Percentiles rank a stretch among this genome's conserved stretches.
phyloP scores from a whole-genome alignment of 2,113 vertebrate species.

The Mixornis gularis region DNA sequence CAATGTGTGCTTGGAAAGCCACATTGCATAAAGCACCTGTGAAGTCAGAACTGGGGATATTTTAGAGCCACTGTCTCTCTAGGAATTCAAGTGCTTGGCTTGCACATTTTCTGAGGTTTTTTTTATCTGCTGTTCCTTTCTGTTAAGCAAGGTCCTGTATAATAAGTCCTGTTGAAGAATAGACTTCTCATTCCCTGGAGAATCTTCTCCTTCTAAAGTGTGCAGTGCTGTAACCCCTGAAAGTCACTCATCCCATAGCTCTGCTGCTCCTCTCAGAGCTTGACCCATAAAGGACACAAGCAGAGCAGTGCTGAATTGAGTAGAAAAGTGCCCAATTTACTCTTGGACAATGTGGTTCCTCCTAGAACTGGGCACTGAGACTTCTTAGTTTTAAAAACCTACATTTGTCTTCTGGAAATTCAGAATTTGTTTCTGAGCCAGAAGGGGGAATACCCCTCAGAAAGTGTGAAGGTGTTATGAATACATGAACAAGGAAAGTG shows the following conservation, averaged over 20 bases:
- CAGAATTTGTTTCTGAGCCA: background rate
- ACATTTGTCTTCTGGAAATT: background rate
- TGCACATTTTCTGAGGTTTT: background rate
- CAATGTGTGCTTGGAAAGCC: background rate
- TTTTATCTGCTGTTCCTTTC: background rate
- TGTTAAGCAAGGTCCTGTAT: background rate
- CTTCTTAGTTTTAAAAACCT: background rate
- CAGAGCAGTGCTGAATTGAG: background rate
- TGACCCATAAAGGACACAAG: background rate
- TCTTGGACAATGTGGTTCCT: background rate
- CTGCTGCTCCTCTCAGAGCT: background rate
- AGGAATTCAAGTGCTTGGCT: background rate
- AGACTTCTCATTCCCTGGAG: background rate
- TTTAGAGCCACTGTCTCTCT: background rate
- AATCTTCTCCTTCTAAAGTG: background rate
- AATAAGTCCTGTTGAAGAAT: background rate
- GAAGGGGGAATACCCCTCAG: background rate
- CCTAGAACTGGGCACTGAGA: background rate
- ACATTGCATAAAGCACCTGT: background rate
- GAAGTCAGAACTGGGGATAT: background rate
- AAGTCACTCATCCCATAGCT: background rate
- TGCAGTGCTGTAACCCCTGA: background rate
- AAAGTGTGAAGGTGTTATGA: background rate
- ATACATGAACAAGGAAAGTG: background rate
- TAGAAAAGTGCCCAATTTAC: background rate